These are phyloP conservation scores for Ceyx cyanopectus DNA, from an alignment of 2,113 vertebrate genomes.

Conservation along the genomic window DNA sequence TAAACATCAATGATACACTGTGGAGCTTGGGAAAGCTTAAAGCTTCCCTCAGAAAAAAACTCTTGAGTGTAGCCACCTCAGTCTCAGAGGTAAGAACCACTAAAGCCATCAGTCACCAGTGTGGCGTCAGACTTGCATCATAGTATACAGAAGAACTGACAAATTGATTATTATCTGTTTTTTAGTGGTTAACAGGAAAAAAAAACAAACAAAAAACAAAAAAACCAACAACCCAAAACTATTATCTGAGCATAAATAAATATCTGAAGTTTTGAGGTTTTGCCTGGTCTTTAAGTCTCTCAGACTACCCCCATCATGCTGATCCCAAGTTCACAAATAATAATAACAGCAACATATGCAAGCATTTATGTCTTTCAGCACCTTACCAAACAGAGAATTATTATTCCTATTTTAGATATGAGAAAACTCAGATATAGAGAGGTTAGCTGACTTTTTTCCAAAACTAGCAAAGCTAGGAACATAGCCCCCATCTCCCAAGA, in stretches of 20 bases:
- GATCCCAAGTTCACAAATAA: background rate
- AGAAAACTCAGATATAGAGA: background rate
- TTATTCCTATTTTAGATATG: background rate
- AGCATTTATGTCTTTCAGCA: background rate
- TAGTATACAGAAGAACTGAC: fast-evolving
- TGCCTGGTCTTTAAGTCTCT: background rate
- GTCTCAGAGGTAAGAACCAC: background rate
- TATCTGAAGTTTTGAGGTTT: background rate
- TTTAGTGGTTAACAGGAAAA: background rate
- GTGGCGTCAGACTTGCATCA: background rate
- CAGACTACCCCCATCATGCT: background rate
- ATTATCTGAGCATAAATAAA: background rate
- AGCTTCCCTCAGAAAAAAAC: background rate
- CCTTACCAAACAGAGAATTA: background rate
- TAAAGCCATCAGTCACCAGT: background rate
- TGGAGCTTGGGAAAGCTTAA: background rate
- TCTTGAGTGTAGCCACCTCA: background rate
- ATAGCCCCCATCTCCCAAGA: background rate
- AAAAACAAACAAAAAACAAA: too few species aligned
- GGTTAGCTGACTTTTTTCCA: background rate
- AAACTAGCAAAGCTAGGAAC: background rate
- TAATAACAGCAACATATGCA: background rate
- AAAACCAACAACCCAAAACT: background rate
- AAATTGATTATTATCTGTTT: background rate
- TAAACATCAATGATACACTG: background rate